A percentile compares a stretch with the other conserved stretches of the same genome.
These are phyloP conservation scores for Ariopsis seemanni DNA, from an alignment of 2,113 vertebrate genomes.

Conservation along the genomic window DNA sequence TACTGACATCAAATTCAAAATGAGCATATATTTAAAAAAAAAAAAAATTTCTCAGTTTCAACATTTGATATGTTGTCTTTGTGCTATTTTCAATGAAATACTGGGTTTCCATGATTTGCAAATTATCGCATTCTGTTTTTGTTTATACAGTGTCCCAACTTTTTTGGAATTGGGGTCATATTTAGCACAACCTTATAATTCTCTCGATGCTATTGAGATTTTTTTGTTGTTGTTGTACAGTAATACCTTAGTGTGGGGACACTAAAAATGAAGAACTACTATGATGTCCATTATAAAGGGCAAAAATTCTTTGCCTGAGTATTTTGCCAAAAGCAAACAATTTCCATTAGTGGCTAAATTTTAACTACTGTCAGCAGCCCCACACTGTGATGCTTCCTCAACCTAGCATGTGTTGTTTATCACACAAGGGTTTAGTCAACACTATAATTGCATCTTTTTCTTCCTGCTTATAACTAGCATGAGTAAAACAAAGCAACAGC, in stretches of 20 bases:
- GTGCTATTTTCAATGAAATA: no score
- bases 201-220: background rate
- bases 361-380: background rate
- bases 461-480: slow-evolving; percentile 15
- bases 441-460: slow-evolving; percentile 18
- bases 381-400: background rate
- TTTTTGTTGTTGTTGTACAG: background rate
- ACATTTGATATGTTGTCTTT: no score
- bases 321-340: background rate
- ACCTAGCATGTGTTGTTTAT: slow-evolving; percentile 34
- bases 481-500: slow-evolving; percentile 28
- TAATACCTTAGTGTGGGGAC: background rate
- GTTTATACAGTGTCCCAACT: no score
- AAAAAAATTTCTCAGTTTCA: no score
- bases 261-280: background rate
- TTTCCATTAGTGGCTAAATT: background rate
- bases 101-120: no score
- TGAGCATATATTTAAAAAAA: no score
- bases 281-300: background rate
- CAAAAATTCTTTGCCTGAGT: background rate
- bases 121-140: no score
- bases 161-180: background rate
- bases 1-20: no score
- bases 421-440: slow-evolving; percentile 27
- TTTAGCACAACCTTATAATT: background rate